Evolutionary conservation across 2,888 invertebrate genomes (phyloP).

Genomic region (Ceraclea dissimilis): DNA sequence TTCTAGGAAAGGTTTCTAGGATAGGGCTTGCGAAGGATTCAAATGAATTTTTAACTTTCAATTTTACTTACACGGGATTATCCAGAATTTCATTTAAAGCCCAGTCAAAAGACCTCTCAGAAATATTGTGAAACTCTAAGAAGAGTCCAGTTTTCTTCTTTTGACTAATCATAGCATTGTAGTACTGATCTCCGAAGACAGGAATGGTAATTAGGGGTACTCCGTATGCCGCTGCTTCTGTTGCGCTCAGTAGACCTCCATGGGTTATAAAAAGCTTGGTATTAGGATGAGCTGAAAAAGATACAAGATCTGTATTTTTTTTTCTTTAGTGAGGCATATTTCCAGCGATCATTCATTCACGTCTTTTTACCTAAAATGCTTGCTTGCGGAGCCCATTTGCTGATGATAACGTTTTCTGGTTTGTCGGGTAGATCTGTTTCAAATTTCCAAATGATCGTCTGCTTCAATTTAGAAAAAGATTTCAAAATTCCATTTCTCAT

Average conservation of each 20-base stretch:
- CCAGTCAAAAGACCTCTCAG: constrained; percentile 27
- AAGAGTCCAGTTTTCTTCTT: constrained; percentile 28
- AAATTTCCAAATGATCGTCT: constrained; percentile 45
- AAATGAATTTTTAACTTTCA: too few species aligned
- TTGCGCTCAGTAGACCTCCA: constrained; percentile 45
- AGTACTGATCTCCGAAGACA: constrained; percentile 30
- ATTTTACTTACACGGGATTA: constrained; percentile 26
- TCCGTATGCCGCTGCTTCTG: constrained; percentile 41
- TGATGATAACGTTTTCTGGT: constrained; percentile 39
- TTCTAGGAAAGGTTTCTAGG: too few species aligned
- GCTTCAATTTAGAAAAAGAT: constrained; percentile 38
- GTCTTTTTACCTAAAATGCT: constrained; percentile 34
- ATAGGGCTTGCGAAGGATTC: too few species aligned
- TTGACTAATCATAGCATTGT: constrained; percentile 29
- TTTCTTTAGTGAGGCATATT: too few species aligned
- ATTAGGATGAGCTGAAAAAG: constrained; percentile 35
- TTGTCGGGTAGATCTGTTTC: constrained; percentile 32
- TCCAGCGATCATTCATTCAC: too few species aligned
- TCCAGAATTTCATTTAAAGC: constrained; percentile 29
- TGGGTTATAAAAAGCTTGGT: constrained; percentile 45
- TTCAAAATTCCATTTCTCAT: constrained; percentile 33
- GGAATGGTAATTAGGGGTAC: constrained; percentile 35
- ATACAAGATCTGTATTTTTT: background rate
- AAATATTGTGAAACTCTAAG: constrained; percentile 29
- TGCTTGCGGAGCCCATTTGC: constrained; percentile 40